Evolutionary conservation across 2,888 invertebrate species (phyloP), one percentile per base, ranked within the genome.

Genomic region (Listrodromus nycthemerus): DNA sequence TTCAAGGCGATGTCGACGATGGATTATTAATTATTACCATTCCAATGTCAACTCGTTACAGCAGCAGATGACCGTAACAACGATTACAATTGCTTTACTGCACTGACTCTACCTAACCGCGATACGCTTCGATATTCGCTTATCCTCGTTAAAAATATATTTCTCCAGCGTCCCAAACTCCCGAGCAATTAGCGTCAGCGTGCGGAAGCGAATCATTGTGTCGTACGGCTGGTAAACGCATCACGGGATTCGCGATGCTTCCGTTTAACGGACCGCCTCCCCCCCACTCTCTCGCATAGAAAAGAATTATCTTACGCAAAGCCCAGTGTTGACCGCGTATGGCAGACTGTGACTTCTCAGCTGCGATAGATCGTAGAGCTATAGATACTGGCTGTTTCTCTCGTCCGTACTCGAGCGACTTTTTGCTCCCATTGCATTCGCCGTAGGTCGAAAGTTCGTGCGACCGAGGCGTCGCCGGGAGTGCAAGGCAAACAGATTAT

Each of bases 391-490:
- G 71, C 24, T 41, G 66, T 37, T 70, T 13, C 52, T 58, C 24
- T 69, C 71, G 67, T 55, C 33, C 66, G 66, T 37, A 75, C 58
- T 30, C 58, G 33, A 50, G 21, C 71, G 87, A 82, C 85, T 88
- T 89, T 86, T 90, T 89, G 89, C 89, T 89, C 87, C 86, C 80
- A 80, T 88, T 89, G 90, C 92, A 92, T 92, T 91, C 91, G 90
- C 90, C 85, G 87, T 89, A 89, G 91, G 92, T 92, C 92, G 89
- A 91, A 90, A 91, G 92, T 92, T 92, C 91, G 89, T 88, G 90
- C 90, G 89, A 90, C 89, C 88, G 86, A 84, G 87, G 86, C 87
- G 61, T 65, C 55, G 52, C 78, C 65, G 52, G 30, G 63, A 74
- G 69, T 58, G 45, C 41, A 65, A 74, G 69, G 71, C 61, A 65